These are phyloP conservation scores for Neomorphus geoffroyi DNA, from an alignment of 2,797 vertebrate genomes.

Conservation along the genomic window DNA sequence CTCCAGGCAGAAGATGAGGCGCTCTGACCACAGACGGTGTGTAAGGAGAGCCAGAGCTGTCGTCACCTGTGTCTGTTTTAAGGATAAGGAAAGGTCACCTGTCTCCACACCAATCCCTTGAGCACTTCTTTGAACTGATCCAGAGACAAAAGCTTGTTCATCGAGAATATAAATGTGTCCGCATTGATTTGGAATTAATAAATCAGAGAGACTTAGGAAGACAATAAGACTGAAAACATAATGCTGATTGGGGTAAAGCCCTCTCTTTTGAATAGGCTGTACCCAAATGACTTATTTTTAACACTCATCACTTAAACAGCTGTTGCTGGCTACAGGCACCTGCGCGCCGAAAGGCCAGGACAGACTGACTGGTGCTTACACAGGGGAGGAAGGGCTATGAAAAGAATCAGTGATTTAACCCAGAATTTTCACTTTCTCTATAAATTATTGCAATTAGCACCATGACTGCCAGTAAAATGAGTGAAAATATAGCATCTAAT, in stretches of 20 bases:
- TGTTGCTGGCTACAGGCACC: neutral
- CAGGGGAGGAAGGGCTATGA: neutral
- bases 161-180: neutral
- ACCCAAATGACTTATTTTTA: neutral
- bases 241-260: neutral
- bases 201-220: neutral
- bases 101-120: neutral
- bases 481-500: conserved; percentile 14
- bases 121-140: neutral
- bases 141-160: neutral
- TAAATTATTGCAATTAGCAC: conserved; percentile 25
- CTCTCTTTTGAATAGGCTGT: neutral
- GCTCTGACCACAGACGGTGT: conserved; percentile 31
- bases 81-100: neutral
- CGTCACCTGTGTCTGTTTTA: neutral
- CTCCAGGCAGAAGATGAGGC: conserved; percentile 62
- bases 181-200: neutral
- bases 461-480: neutral
- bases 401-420: neutral
- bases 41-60: conserved; percentile 7
- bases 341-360: neutral
- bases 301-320: neutral
- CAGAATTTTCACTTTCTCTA: conserved; percentile 17
- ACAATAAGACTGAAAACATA: neutral
- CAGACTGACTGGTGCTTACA: accelerated